Evolutionary conservation across 2,888 invertebrate genomes (phyloP), one percentile per base, ranked within the genome.

Genomic region (Drosophila mimica): DNA sequence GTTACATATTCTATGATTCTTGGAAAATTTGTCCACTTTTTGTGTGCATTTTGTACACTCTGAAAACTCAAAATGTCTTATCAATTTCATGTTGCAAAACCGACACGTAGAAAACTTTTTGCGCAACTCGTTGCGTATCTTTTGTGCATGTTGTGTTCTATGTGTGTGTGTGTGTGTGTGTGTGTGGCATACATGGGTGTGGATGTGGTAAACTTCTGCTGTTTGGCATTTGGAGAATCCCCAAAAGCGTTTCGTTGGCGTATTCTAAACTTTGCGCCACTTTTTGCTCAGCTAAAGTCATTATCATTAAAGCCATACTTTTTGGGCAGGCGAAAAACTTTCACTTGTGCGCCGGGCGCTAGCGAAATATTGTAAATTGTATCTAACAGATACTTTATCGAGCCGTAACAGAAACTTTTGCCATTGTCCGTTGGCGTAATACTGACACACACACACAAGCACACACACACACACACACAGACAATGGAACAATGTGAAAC

Each of bases 231-330:
- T 74, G 75, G 67, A 74, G 83, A 81, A 86, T 79, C 76, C 89
- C 89, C 79, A 84, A 81, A 82, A 88, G 84, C 84, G 76, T 83
- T 88, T 76, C 76, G 86, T 69, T 86, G 83, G 83, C 76, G 80
- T 82, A 84, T 86, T 89, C 82, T 84, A 89, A 86, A 79, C 85
- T 89, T 87, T 79, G 79, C 75, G 79, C 86, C 70, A 86, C 79
- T 88, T 88, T 88, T 81, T 81, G 75, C 78, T 73, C 76, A 62
- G 81, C 88, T 83, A 83, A 89, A 89, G 89, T 86, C 86, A 86
- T 86, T 86, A 86, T 86, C 86, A 86, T 86, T 86, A 86, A 86
- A 89, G 89, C 79, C 70, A 86, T 89, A 81, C 89, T 88, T 82
- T 86, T 86, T 73, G 75, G 70, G 61, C 63, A 65, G 69, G 74